Percentiles rank a stretch among this genome's conserved stretches.
Evolutionary conservation across 2,797 vertebrate species (phyloP).

Genomic region (Brotogeris chrysoptera): DNA sequence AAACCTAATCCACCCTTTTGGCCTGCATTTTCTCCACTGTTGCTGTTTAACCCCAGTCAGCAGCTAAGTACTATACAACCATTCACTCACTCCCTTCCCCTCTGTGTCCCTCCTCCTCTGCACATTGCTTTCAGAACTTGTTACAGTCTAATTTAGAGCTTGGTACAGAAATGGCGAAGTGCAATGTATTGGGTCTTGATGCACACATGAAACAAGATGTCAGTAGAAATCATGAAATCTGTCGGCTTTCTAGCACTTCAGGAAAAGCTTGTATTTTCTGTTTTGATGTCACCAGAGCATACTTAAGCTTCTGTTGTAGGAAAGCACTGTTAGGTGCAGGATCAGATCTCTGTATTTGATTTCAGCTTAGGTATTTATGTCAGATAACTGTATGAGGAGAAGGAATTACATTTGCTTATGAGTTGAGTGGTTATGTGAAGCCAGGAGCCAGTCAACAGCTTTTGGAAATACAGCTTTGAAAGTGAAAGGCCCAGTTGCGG

Average conservation of each 20-base stretch:
- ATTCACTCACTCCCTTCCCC: neutral
- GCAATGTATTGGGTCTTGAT: neutral
- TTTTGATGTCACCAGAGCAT: neutral
- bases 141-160: neutral
- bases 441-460: neutral
- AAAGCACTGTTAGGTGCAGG: neutral
- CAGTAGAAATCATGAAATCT: neutral
- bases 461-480: neutral
- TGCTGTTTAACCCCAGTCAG: neutral
- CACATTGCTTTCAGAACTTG: neutral
- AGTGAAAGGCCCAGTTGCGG: rapidly evolving
- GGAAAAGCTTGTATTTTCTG: neutral
- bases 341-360: neutral
- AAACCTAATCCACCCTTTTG: neutral
- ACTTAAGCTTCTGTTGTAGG: neutral
- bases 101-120: neutral
- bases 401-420: neutral
- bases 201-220: neutral
- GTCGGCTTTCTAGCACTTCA: neutral
- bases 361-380: neutral
- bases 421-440: neutral
- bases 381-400: neutral
- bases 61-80: neutral
- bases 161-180: neutral
- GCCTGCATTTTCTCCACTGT: neutral